Base-by-base conservation (phyloP, 2,797 vertebrate species). In the Acrossocheilus wenchowensis region DNA sequence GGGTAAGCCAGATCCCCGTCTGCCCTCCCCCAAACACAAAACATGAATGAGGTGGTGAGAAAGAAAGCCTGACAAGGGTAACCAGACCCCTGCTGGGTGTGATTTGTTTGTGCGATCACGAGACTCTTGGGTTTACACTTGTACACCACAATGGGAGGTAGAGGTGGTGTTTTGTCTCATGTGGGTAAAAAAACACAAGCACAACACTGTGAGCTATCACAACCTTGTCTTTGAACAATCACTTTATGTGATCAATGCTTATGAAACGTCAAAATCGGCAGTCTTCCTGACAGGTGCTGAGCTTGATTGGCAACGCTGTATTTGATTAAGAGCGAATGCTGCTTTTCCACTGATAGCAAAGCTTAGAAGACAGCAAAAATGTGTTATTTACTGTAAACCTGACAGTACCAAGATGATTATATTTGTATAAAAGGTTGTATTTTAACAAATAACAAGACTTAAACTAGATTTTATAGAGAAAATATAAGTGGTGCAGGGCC, bases 221-320 rank as follows among this genome's bases (percentile, higher is more conserved):
- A 93, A 78, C 45, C 73, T 77, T 54, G 73, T 78, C 83, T 84
- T 84, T 95, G 94, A 94, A 91, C 91, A 94, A 92, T 93, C 82
- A 83, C 92, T 93, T 93, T 92, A 93, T 94, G 93, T 94, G 94
- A 95, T 95, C 94, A 93, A 88, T 88, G 91, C 15, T 86, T 93
- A 94, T 91, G 88, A 93, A 94, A 93, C 90, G 92, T 91, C 91
- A 91, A 91, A 92, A 94, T 92, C 87, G 78, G 91, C 93, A 94
- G 90, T 89, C 57, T 92, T 90, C 87, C 66, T 93, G 95, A 95
- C 93, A 94, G 92, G 91, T 92, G 81, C 87, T 43, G 82, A 78
- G 77, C 82, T 88, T 90, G 89, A 90, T 85, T 80, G 84, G 86
- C 86, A 87, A 85, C 82, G 81, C 86, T 89, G 87, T 69, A 81